A percentile compares a stretch with the other conserved stretches of the same genome.
phyloP scores from a whole-genome alignment of 2,888 invertebrate species.

The Idaea aversata region DNA sequence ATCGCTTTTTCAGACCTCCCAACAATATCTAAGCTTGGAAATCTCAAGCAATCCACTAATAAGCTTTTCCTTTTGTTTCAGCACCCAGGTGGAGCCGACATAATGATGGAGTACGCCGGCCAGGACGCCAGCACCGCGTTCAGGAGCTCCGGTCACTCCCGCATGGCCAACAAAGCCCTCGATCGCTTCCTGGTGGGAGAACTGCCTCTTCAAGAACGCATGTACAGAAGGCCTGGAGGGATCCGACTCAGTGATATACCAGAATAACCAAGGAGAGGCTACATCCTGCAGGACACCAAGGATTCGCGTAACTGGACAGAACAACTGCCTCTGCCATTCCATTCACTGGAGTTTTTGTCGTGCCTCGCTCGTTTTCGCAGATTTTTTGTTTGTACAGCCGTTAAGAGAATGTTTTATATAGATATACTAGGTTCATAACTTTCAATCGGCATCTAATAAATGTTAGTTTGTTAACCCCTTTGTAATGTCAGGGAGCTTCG shows the following conservation, averaged over 20 bases:
- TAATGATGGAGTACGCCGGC: constrained; percentile 91
- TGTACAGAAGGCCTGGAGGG: constrained; percentile 84
- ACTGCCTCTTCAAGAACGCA: constrained; percentile 85
- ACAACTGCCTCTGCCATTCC: not conserved
- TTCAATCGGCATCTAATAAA: not conserved
- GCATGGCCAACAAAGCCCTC: constrained; percentile 82
- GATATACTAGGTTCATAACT: not conserved
- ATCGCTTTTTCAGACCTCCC: not conserved
- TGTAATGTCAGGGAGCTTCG: constrained; percentile 35
- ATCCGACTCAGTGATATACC: constrained; percentile 80
- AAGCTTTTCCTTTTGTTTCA: constrained; percentile 53
- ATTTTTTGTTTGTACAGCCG: not conserved
- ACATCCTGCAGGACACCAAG: not conserved
- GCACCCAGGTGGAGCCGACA: constrained; percentile 92
- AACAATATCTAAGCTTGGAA: not conserved
- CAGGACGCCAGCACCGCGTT: constrained; percentile 92
- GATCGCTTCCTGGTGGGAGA: constrained; percentile 88
- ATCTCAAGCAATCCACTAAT: constrained; percentile 2
- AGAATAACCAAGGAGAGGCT: constrained; percentile 44
- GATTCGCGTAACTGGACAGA: not conserved
- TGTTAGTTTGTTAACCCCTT: constrained; percentile 27
- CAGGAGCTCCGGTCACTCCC: constrained; percentile 88
- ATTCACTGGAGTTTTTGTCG: not conserved
- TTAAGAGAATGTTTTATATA: constrained; percentile 2
- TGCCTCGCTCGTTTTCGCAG: too few species aligned